A percentile compares a stretch with the other conserved stretches of the same genome.
Conservation (phyloP, 2,113 vertebrate genomes). For the Ariopsis seemanni region DNA sequence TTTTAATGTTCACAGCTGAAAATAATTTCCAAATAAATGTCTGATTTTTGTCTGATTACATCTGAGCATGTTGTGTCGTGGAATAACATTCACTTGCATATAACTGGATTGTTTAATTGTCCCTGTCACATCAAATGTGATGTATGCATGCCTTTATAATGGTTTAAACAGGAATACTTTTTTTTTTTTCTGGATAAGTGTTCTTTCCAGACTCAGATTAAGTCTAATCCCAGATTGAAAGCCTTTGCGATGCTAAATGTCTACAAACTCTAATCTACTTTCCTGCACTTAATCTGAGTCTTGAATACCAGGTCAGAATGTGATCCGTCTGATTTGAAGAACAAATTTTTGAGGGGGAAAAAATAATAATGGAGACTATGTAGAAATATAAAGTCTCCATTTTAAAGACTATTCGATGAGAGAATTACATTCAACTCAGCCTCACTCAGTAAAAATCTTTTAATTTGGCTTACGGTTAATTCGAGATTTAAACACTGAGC, state of each 20-base stretch:
- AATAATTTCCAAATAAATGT: conserved; percentile 1
- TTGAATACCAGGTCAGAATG: background rate
- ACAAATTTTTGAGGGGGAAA: background rate
- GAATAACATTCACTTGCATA: conserved; percentile 45
- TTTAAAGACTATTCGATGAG: conserved; percentile 30
- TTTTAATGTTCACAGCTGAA: conserved; percentile 18
- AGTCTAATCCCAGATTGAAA: conserved; percentile 9
- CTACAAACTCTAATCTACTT: conserved; percentile 1
- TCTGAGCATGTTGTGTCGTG: background rate
- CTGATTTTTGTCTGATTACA: conserved; percentile 10
- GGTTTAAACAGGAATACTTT: background rate
- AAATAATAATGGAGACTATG: background rate
- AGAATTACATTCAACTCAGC: conserved; percentile 64
- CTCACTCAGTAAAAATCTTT: conserved; percentile 19
- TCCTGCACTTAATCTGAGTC: background rate
- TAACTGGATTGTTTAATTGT: background rate
- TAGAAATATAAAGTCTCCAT: background rate
- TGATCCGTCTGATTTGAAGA: background rate
- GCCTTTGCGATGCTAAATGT: background rate
- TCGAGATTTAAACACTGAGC: conserved; percentile 37
- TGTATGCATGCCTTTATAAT: conserved; percentile 16
- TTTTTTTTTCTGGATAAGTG: background rate
- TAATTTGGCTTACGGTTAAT: background rate
- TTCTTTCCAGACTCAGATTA: conserved; percentile 14
- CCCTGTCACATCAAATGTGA: conserved; percentile 4